Evolutionary conservation across 2,797 vertebrate species (phyloP), one percentile per base, ranked within the genome.

Genomic region (Discoglossus pictus): DNA sequence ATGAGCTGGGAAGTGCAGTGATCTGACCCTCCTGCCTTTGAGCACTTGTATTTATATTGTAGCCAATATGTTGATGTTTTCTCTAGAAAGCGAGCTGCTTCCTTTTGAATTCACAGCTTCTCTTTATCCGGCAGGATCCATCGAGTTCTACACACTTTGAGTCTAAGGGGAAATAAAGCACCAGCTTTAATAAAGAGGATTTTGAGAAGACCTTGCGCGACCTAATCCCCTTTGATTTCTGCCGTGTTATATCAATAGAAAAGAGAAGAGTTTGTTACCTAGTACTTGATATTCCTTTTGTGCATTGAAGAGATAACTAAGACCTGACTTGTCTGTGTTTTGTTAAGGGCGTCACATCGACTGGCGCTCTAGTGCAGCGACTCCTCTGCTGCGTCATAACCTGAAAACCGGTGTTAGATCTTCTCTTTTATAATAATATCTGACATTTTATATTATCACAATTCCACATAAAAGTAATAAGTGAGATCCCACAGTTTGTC

Each of bases 161-260:
- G 53, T 65, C 68, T 63, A 52, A 64, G 24, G 68, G 68, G 68
- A 71, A 71, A 71, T 71, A 71, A 71, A 58, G 25, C 23, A 65
- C 11, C 44, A 52, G 61, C 15, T 71, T 42, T 46, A 2, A n/a
- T 44, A 48, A 44, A 54, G 15, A 27, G 39, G 42, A 53, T 64
- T 59, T 20, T 24, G 34, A 43, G 47, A 59, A 54, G 39, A 58
- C 34, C 59, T 68, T 25, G 31, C 35, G 63, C 21, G 39, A 44
- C 47, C 43, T 44, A 16, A 21, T 62, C 54, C 62, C 46, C 34
- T 71, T 71, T 71, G 52, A 71, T 71, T 71, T 65, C 38, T 65
- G 17, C 38, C 15, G 46, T 50, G 53, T 65, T 52, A 59, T 64
- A 52, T 63, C 61, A 34, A 17, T 21, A 59, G 43, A 65, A 27